Evolutionary conservation across 2,113 vertebrate species (phyloP), one percentile per base, ranked within the genome.

Genomic region (Eclectus roratus): DNA sequence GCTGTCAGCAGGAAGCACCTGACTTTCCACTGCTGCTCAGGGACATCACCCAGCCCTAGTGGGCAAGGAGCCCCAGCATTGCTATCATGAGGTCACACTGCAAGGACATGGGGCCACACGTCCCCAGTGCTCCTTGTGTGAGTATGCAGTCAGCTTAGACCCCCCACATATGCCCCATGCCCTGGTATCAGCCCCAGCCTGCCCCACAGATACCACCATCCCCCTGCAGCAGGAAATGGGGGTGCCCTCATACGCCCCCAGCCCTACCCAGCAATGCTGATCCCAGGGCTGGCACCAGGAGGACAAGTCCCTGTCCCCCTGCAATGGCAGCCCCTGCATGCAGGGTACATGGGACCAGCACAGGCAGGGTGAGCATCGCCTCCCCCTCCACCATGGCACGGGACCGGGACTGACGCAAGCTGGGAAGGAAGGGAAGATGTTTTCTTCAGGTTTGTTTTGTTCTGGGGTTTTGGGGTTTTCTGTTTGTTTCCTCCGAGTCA

Each of bases 381-480:
- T 66, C 64, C 63, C n/a, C 37, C 35, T 78, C 50, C 31, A 24
- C 9, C 69, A n/a, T 43, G 3, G 77, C 69, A 43, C 77, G 70
- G 74, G 91, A 83, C 24, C 16, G 11, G 33, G 1, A 1, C 13
- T 96, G 91, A 94, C 5, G 11, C 37, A 89, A 86, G 27, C 1
- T 0, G 25, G 17, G 69, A 85, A 35, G 27, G 55, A 55, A 74
- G 55, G 49, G 1, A 0, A 88, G 65, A 55, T 86, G 73, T 92
- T 94, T 94, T 93, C 69, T 95, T 92, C 88, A 78, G 76, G 69
- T 91, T 94, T 97, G 86, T 92, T 97, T 97, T 94, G 85, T 92
- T 96, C 86, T 86, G 86, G 88, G 92, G 76, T 93, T 96, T 97
- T 73, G 79, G 92, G 92, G 64, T 90, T 96, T 95, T 84, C 65